phyloP scores from a whole-genome alignment of 2,888 invertebrate genomes.

The Capitulum mitella region DNA sequence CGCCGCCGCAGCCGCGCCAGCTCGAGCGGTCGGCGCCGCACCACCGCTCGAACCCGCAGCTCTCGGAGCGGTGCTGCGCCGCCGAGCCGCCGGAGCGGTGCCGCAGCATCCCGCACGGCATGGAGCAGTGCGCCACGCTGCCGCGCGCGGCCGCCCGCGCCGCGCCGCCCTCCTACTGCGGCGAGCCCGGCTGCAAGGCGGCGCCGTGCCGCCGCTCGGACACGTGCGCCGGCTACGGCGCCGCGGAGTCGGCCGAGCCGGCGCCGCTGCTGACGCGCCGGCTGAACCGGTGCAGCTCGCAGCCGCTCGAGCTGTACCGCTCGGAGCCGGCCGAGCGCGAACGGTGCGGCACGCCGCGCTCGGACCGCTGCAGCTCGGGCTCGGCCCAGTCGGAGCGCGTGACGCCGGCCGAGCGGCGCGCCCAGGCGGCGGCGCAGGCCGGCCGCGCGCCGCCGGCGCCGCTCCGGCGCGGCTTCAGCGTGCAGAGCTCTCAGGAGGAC shows the following conservation, averaged over 20 bases:
- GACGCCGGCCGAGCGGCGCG: not conserved
- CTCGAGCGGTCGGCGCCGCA: not conserved
- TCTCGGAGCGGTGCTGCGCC: constrained; percentile 2
- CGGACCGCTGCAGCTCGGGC: constrained; percentile 20
- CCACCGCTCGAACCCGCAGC: constrained; percentile 11
- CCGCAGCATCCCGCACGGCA: constrained; percentile 28
- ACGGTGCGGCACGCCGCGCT: constrained; percentile 9
- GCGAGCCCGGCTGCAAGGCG: constrained; percentile 26
- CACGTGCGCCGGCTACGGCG: constrained; percentile 25
- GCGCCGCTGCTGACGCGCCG: not conserved
- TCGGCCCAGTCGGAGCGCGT: not conserved
- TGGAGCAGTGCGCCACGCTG: constrained; percentile 31
- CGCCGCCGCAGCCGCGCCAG: not conserved
- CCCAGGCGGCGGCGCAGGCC: constrained; percentile 3
- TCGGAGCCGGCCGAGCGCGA: constrained; percentile 25
- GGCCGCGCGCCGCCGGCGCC: constrained; percentile 8
- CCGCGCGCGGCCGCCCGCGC: constrained; percentile 30
- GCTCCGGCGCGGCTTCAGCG: constrained; percentile 2
- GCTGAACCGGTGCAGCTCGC: constrained; percentile 21
- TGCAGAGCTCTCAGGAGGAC: not conserved
- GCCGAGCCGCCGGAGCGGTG: constrained; percentile 16
- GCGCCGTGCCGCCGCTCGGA: constrained; percentile 26
- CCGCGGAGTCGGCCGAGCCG: constrained; percentile 18
- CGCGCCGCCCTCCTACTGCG: constrained; percentile 25
- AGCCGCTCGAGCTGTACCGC: constrained; percentile 25